Conservation (phyloP, 2,797 vertebrate genomes). For the Arvicola amphibius region DNA sequence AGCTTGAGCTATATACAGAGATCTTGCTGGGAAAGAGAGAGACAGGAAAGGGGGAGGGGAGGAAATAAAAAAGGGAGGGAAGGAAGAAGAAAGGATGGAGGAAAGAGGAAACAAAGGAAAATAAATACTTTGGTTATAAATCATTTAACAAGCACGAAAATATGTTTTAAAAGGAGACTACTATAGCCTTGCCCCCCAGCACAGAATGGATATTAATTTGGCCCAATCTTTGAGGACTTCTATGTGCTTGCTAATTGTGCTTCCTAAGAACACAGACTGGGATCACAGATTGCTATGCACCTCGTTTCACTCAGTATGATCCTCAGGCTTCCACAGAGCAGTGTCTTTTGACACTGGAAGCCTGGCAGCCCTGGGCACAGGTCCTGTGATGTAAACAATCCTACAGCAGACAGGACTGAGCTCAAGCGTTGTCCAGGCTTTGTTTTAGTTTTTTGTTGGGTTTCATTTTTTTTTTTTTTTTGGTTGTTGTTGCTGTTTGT, state of each 20-base stretch:
- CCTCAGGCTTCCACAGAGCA: not conserved
- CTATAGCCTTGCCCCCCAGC: not conserved
- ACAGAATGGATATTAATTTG: conserved; percentile 23
- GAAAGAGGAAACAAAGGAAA: not conserved
- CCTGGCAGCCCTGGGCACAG: not conserved
- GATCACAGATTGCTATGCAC: not conserved
- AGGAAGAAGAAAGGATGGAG: not conserved
- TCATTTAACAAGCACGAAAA: conserved; percentile 44
- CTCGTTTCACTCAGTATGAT: not conserved
- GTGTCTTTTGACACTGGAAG: not conserved
- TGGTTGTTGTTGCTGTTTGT: not conserved
- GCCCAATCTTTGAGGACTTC: not conserved
- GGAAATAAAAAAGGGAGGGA: not conserved
- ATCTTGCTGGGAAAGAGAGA: not conserved
- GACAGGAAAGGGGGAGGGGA: not conserved
- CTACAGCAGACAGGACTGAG: not conserved
- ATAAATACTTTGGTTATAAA: conserved; percentile 23
- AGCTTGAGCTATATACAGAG: not conserved
- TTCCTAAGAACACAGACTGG: conserved; percentile 46
- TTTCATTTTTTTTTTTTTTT: not conserved
- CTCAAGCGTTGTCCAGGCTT: not conserved
- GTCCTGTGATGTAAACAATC: conserved; percentile 13
- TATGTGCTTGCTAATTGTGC: not conserved
- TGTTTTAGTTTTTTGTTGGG: not conserved
- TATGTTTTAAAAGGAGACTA: not conserved